These are phyloP conservation scores for Sebastes schlegelii DNA, from an alignment of 2,113 vertebrate genomes.

Conservation along the genomic window DNA sequence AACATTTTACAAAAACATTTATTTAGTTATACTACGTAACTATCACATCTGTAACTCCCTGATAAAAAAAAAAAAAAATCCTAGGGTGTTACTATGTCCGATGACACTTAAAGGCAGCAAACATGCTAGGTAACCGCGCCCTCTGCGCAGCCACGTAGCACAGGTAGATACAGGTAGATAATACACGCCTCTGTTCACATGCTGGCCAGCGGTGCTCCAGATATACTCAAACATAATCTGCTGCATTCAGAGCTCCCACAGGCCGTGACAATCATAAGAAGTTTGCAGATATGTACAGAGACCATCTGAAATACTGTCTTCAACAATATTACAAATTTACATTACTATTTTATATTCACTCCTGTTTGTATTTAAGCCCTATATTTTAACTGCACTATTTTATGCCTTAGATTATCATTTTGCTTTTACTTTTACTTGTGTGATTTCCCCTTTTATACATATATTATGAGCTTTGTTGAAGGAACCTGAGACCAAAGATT, in stretches of 20 bases:
- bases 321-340: no score
- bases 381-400: no score
- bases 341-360: no score
- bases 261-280: not conserved
- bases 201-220: not conserved
- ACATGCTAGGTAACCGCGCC: conserved; percentile 13
- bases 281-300: not conserved
- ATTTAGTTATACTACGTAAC: not conserved
- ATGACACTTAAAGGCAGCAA: conserved; percentile 47
- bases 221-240: not conserved
- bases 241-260: not conserved
- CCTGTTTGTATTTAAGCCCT: no score
- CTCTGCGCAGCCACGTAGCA: conserved; percentile 46
- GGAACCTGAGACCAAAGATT: no score
- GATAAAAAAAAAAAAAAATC: not conserved
- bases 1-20: not conserved
- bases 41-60: not conserved
- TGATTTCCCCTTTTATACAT: no score
- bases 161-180: conserved; percentile 32
- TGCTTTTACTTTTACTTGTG: no score
- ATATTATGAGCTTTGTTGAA: no score
- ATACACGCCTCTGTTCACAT: not conserved
- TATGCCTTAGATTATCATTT: no score
- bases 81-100: not conserved
- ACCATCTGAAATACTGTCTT: no score